Percentiles rank a stretch among this genome's conserved stretches.
Conservation (phyloP, 2,888 invertebrate species). For the Agapostemon virescens region DNA sequence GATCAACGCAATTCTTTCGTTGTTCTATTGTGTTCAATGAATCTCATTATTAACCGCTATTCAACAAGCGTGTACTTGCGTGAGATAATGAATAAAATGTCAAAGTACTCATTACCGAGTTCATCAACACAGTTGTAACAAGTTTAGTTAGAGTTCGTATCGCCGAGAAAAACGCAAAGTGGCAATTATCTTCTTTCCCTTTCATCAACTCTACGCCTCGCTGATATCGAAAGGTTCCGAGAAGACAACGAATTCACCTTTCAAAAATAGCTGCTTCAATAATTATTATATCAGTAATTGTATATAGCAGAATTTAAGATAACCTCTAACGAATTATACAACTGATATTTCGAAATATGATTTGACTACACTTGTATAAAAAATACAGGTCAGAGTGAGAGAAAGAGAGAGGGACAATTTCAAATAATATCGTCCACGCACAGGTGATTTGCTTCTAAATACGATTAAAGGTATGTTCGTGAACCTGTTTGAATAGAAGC, state of each 20-base stretch:
- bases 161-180: not conserved
- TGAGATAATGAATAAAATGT: constrained; percentile 35
- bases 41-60: constrained; percentile 9
- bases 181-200: not conserved
- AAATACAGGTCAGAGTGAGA: not conserved
- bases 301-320: constrained; percentile 33
- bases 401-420: not conserved
- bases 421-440: constrained; percentile 11
- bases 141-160: constrained; percentile 3
- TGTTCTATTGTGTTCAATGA: constrained; percentile 3
- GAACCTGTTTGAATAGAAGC: constrained; percentile 12
- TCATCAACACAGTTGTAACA: constrained; percentile 32
- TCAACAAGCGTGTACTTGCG: not conserved
- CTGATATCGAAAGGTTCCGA: constrained; percentile 16
- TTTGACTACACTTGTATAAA: constrained; percentile 19
- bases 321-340: constrained; percentile 41
- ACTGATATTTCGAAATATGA: constrained; percentile 7
- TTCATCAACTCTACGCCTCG: constrained; percentile 20
- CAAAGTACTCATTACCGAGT: constrained; percentile 32
- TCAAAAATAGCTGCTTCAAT: not conserved
- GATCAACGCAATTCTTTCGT: not conserved
- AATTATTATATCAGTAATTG: constrained; percentile 20
- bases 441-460: constrained; percentile 11
- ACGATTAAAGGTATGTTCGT: constrained; percentile 30
- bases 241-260: constrained; percentile 43